Evolutionary conservation across 2,797 vertebrate genomes (phyloP), one percentile per base, ranked within the genome.

Genomic region (Manis pentadactyla): DNA sequence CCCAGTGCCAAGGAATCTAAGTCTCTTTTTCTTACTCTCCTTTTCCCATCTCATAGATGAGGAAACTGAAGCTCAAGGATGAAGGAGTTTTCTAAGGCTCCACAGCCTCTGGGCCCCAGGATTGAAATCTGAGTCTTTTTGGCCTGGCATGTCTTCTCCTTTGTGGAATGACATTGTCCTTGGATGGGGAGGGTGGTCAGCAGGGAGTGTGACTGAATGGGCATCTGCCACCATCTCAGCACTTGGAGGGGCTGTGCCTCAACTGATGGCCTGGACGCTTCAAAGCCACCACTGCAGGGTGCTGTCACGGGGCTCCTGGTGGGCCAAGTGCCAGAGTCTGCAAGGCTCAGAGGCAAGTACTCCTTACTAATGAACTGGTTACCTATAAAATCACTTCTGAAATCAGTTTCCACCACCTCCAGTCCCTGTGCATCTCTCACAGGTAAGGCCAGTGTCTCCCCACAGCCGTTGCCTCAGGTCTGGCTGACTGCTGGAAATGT

Each of bases 111-210:
- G 15, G 51, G n/a, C 12, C n/a, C 79, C 57, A 64, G 51, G 59
- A 17, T 29, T 53, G 74, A 51, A 68, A n/a, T 51, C 15, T 5
- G 17, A 69, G 61, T 68, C 61, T 64, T 4, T 55, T 64, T 88
- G 51, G 29, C 29, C 18, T 17, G 3, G 61, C 21, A 19, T 5
- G 19, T 23, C 0, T 31, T 11, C 27, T 31, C 17, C 27, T 83
- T 82, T 74, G 19, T 27, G 64, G 53, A 17, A 14, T 42, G 68
- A n/a, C 18, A 4, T 25, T 10, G 21, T 17, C 46, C 59, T 66
- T 15, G 34, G 42, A n/a, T 49, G 68, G 59, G 66, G 13, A 14
- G 1, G 1, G 0, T 6, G 31, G 31, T 9, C 8, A 2, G 42
- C 42, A 46, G 19, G 17, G 19, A 13, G 1, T 29, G 25, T 42